Evolutionary conservation across 2,888 invertebrate species (phyloP), one percentile per base, ranked within the genome.

Genomic region (Meteorus cinctellus): DNA sequence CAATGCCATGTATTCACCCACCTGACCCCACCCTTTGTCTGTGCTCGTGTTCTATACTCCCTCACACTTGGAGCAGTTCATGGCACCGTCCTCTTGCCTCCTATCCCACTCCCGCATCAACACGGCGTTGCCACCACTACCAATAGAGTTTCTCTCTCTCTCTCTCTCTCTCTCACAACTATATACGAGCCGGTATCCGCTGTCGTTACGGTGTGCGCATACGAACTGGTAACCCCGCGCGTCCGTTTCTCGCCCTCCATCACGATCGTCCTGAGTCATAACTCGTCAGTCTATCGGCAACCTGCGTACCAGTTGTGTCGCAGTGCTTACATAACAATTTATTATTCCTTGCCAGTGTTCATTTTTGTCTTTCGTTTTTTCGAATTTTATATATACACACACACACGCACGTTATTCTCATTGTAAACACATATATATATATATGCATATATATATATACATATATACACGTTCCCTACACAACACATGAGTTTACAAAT

Each of bases 261-360:
- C 68, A 6, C 36, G 1, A 60, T 66, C 59, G 16, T 29, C 73
- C 31, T 48, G 48, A 36, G 65, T 27, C 63, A 19, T 51, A 51
- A 34, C 48, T 60, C 67, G 85, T 88, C 88, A 89, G 89, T 89
- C 87, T 87, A 88, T 89, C 89, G 88, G 89, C 88, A 89, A 89
- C 89, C 88, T 88, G 89, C 89, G 88, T 84, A 87, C 87, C 84
- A 86, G 83, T 83, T 84, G 88, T 86, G 87, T 89, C 88, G 89
- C 87, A 86, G 87, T 83, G 84, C 85, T 87, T 87, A 86, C 85
- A 86, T 87, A 86, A 87, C 82, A 85, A 81, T 82, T 86, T 86
- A 85, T 88, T 87, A 86, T 87, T 84, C 81, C 78, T 85, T 83
- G 80, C 83, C 83, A 81, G 84, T 84, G 83, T 84, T 85, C 79